Evolutionary conservation across 2,797 vertebrate species (phyloP), one percentile per base, ranked within the genome.

Genomic region (Premnoplex brunnescens): DNA sequence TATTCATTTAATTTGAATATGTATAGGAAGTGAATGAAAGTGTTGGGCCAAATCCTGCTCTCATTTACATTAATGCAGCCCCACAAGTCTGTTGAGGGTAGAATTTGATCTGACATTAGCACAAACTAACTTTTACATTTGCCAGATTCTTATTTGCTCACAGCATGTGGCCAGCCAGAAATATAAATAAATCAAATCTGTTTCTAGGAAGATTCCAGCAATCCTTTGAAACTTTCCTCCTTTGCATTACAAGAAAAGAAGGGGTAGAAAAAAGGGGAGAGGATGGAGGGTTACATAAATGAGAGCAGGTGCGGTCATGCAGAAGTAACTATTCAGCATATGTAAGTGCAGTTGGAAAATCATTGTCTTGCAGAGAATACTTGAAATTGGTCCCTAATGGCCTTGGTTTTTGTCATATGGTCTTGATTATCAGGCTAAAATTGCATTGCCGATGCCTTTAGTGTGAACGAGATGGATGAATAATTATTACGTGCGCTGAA

Each of bases 311-410:
- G 98, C 97, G 91, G 96, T 98, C 96, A 89, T 95, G 97, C 98
- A 98, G 98, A 98, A 98, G 98, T 98, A 98, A 98, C 97, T 98
- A 98, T 98, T 98, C 98, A 98, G 98, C 98, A 98, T 98, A 98
- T 98, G 98, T 98, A 98, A 98, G 98, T 98, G 98, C 98, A 98
- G 98, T 98, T 98, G 97, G 97, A 98, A 98, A 98, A 98, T 98
- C 98, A 98, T 98, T 98, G 98, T 98, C 98, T 99, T 98, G 98
- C 98, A 98, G 98, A 98, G 98, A 98, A 98, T 98, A 98, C 98
- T 98, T 95, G 91, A 98, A 98, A 99, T 98, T 98, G 98, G 98
- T 98, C 98, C 98, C 98, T 99, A 98, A 99, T 98, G 98, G 98
- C 98, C 97, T 97, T 95, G 97, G 98, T 77, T 98, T 98, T 98